Base-by-base conservation (phyloP, 2,888 invertebrate species). In the Drosophila macrospina region DNA sequence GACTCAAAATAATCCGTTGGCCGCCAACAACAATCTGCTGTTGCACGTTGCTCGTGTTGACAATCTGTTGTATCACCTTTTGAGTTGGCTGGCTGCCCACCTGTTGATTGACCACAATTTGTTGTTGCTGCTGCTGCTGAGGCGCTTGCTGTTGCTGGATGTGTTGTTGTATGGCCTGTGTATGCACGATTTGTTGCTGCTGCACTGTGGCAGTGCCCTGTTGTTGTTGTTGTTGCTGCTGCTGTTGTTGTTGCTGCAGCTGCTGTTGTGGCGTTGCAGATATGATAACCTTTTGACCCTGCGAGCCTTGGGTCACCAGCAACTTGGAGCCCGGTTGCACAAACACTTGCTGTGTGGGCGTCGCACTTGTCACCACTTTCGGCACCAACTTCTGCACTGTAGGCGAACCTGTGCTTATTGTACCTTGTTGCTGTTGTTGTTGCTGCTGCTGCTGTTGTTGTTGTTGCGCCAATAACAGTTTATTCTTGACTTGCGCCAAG, bases 1-100 rank as follows among this genome's bases (percentile, higher is more conserved):
- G 92, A 76, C 91, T 92, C 16, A 92, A 62, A 34, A 92, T 89
- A 24, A 92, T 92, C 28, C 92, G 85, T 64, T 92, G 92, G 0
- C 92, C 92, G 24, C 92, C 92, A 69, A 92, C 89, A 51, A 92
- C 89, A 62, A 92, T 91, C 69, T 92, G 92, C 62, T 92, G 92
- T 56, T 91, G 91, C 13, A 91, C 90, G 71, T 91, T 92, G 63
- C 92, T 92, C 0, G 92, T 90, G 63, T 92, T 91, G 6, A 92
- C 91, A 68, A 92, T 91, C 74, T 92, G 92, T 74, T 92, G 92
- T 65, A 92, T 91, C 32, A 91, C 92, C 64, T 92, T 92, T 66
- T 92, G 92, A 5, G 92, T 89, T 0, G 90, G 28, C 8, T 28
- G 28, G 28, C 28, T 28, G 28, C 28, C 28, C 7, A 28, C 39